Conservation (phyloP, 1,140 invertebrate species). For the Pectinophora gossypiella region DNA sequence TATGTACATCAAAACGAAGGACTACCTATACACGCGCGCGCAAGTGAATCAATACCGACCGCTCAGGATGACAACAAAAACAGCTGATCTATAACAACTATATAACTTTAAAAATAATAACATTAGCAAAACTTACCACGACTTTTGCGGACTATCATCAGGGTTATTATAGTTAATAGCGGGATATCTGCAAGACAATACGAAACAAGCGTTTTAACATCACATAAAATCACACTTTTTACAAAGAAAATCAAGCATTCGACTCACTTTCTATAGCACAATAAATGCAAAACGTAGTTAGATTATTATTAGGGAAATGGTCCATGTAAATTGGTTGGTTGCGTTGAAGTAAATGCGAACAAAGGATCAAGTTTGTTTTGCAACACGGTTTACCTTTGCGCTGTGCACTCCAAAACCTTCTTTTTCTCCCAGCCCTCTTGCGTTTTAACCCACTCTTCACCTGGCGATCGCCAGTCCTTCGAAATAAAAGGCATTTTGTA, state of each 20-base stretch:
- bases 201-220: constrained; percentile 31
- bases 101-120: constrained; percentile 18
- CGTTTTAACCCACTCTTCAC: constrained; percentile 98
- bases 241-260: constrained; percentile 6
- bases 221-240: not conserved
- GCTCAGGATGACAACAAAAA: constrained; percentile 40
- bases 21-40: constrained; percentile 17
- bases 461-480: constrained; percentile 95
- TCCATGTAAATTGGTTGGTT: constrained; percentile 35
- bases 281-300: constrained; percentile 25
- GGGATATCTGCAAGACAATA: constrained; percentile 69
- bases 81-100: constrained; percentile 50
- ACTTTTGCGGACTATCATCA: constrained; percentile 53
- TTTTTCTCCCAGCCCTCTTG: constrained; percentile 97
- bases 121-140: constrained; percentile 53
- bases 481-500: constrained; percentile 96
- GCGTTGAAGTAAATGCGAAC: constrained; percentile 65
- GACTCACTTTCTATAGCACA: constrained; percentile 7
- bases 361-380: constrained; percentile 73
- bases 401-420: constrained; percentile 90
- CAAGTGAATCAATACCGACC: constrained; percentile 49
- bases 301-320: constrained; percentile 38
- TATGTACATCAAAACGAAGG: too few relatives aligned
- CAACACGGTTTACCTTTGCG: constrained; percentile 73
- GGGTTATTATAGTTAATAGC: constrained; percentile 71